phyloP scores from a whole-genome alignment of 2,888 invertebrate species.

The Rhamphomyia laevipes region DNA sequence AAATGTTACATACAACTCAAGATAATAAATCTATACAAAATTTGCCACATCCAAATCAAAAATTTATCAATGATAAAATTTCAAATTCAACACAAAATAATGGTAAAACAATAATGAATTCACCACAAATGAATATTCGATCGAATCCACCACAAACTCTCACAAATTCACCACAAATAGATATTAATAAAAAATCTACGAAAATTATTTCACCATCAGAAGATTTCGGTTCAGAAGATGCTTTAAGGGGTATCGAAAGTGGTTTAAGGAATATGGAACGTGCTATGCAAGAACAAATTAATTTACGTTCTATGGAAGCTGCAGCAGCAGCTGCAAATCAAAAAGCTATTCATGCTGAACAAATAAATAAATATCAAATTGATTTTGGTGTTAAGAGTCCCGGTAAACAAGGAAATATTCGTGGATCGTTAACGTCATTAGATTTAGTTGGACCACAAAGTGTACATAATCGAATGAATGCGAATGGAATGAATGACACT shows the following conservation, averaged over 20 bases:
- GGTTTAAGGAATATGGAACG: slow-evolving; percentile 38
- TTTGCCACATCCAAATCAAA: slow-evolving; percentile 6
- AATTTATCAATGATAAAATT: slow-evolving; percentile 11
- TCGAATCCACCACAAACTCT: slow-evolving; percentile 14
- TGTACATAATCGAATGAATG: not conserved
- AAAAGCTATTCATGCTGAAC: not conserved
- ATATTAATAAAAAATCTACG: slow-evolving; percentile 2
- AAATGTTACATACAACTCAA: slow-evolving; percentile 10
- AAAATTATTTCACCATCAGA: slow-evolving; percentile 28
- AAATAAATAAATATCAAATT: not conserved
- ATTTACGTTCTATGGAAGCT: slow-evolving; percentile 31
- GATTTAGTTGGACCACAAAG: not conserved
- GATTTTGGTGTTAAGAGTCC: not conserved
- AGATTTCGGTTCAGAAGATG: slow-evolving; percentile 38
- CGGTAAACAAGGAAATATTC: not conserved
- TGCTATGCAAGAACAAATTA: slow-evolving; percentile 39
- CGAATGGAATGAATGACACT: not conserved
- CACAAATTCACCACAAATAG: slow-evolving; percentile 14
- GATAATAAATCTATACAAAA: slow-evolving; percentile 2
- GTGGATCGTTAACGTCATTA: not conserved
- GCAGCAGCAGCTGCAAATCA: slow-evolving; percentile 17
- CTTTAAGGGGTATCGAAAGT: slow-evolving; percentile 36
- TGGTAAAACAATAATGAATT: slow-evolving; percentile 12
- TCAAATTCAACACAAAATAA: slow-evolving; percentile 13
- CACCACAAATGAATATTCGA: slow-evolving; percentile 16